Evolutionary conservation across 2,113 vertebrate species (phyloP), one percentile per base, ranked within the genome.

Genomic region (Seriola dumerili): DNA sequence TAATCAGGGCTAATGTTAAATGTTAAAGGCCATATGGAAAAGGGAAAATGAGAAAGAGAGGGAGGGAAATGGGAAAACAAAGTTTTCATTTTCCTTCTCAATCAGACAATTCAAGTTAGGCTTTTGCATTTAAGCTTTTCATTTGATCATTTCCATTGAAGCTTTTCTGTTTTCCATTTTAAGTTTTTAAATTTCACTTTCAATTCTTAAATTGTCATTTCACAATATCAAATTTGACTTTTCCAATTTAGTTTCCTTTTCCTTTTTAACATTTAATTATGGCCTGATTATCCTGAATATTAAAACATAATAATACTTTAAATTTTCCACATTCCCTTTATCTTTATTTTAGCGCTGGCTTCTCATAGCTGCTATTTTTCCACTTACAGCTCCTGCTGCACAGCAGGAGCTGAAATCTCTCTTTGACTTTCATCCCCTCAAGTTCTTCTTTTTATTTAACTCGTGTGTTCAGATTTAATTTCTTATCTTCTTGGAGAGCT

Each of bases 381-480:
- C 25, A 23, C 54, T n/a, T n/a, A 4, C 54, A 12, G 2, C 16
- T 50, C 48, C 44, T 16, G 44, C 48, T 50, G 48, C 17, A n/a
- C 19, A 19, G 1, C 8, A 3, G 50, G 21, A 55, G 10, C 3
- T 23, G 8, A 52, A 3, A 50, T 19, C 16, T 16, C 13, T 48
- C 14, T 50, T 21, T 52, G 50, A 57, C 11, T 57, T 57, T 72
- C 25, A 55, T 76, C 66, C 40, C 69, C 29, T 0, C 2, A 21
- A 9, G 19, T 59, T 21, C 64, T 34, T 65, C 6, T 5, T 66
- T 66, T 72, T 52, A 29, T 57, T 70, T 10, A 23, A 38, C 48
- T 76, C 29, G 5, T 19, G 34, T 63, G 55, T 70, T 76, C 32
- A 70, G 50, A 40, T 59, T 64, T 68, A 64, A 65, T 67, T 61